Conservation (phyloP, 2,888 invertebrate species). For the Margaritifera margaritifera region DNA sequence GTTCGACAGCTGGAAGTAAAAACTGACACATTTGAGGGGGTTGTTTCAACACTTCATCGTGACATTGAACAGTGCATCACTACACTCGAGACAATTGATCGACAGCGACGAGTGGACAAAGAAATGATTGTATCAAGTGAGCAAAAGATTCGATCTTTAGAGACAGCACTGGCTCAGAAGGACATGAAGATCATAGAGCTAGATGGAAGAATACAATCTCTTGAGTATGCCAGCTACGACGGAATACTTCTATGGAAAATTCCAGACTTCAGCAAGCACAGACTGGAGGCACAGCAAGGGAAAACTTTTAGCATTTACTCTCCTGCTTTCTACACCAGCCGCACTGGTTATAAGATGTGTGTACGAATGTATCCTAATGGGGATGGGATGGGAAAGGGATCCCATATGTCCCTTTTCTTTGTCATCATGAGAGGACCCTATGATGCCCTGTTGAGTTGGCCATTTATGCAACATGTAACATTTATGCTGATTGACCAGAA, state of each 20-base stretch:
- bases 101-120: slow-evolving; percentile 22
- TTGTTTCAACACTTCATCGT: slow-evolving; percentile 56
- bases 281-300: slow-evolving; percentile 58
- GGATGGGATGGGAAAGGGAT: slow-evolving; percentile 67
- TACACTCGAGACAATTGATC: slow-evolving; percentile 47
- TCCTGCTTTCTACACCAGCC: slow-evolving; percentile 67
- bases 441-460: slow-evolving; percentile 67
- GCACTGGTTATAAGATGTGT: slow-evolving; percentile 70
- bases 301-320: slow-evolving; percentile 64
- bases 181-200: slow-evolving; percentile 60
- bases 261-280: slow-evolving; percentile 55
- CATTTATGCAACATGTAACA: slow-evolving; percentile 65
- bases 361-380: slow-evolving; percentile 69
- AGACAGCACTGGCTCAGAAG: slow-evolving; percentile 40
- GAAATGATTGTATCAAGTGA: slow-evolving; percentile 32
- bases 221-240: slow-evolving; percentile 63
- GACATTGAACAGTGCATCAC: slow-evolving; percentile 58
- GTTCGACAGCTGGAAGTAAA: slow-evolving; percentile 25
- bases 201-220: slow-evolving; percentile 60
- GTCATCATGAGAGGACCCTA: slow-evolving; percentile 68
- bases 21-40: slow-evolving; percentile 35
- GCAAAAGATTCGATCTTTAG: slow-evolving; percentile 39
- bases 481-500: slow-evolving; percentile 65
- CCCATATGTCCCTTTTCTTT: slow-evolving; percentile 69
- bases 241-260: slow-evolving; percentile 69